Evolutionary conservation across 2,888 invertebrate genomes (phyloP).

Genomic region (Tortrix viridana): DNA sequence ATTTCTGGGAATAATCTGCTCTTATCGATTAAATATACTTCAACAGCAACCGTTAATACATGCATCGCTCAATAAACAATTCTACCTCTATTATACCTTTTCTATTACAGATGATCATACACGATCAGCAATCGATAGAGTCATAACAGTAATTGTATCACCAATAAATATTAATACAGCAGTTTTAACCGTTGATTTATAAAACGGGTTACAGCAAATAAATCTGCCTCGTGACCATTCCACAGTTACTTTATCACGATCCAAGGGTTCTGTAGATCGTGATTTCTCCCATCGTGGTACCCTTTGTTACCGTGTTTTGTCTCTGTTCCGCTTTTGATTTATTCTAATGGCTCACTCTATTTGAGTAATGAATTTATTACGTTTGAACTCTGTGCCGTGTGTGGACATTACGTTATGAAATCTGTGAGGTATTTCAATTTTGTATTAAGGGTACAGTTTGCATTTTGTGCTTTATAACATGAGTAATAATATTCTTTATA

Average conservation of each 20-base stretch:
- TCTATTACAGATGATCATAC: not conserved
- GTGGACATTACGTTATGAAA: conserved; percentile 8
- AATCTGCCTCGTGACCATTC: conserved; percentile 42
- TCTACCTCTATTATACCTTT: not conserved
- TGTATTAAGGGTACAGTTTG: not conserved
- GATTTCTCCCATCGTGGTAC: conserved; percentile 40
- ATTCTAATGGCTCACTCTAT: conserved; percentile 38
- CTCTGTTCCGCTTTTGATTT: conserved; percentile 40
- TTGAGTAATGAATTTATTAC: conserved; percentile 42
- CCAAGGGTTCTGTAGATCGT: conserved; percentile 39
- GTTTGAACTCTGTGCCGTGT: conserved; percentile 21
- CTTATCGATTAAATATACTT: no score
- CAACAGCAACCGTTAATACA: not conserved
- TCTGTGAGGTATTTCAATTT: not conserved
- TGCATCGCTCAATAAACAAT: not conserved
- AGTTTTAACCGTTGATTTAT: conserved; percentile 42
- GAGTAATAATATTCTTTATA: no score
- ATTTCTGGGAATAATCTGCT: no score
- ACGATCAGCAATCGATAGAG: conserved; percentile 21
- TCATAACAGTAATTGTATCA: conserved; percentile 37
- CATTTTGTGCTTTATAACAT: not conserved
- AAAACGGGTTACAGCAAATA: conserved; percentile 40
- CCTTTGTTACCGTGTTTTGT: conserved; percentile 41
- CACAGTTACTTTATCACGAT: conserved; percentile 42
- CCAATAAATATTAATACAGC: conserved; percentile 40